Conservation (phyloP, 2,888 invertebrate genomes). For the Anorthoa munda region DNA sequence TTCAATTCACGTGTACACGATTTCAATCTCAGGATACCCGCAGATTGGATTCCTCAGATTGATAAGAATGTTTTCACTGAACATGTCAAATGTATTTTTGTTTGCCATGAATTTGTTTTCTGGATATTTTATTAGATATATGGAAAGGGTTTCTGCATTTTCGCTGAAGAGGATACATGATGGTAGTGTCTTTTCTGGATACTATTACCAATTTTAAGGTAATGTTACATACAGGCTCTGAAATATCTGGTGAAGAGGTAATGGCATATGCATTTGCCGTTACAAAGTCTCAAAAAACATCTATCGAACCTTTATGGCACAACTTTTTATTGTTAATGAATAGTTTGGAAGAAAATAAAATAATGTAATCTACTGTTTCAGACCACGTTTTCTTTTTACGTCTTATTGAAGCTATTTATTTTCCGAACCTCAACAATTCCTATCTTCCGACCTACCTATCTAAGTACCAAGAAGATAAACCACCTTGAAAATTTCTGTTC, state of each 20-base stretch:
- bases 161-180: not conserved
- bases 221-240: not conserved
- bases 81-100: too few relatives aligned
- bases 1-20: too few relatives aligned
- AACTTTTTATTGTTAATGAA: not conserved
- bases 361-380: too few relatives aligned
- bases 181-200: not conserved
- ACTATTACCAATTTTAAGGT: too few relatives aligned
- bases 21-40: too few relatives aligned
- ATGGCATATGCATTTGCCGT: not conserved
- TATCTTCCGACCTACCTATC: too few relatives aligned
- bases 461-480: not conserved
- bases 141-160: not conserved
- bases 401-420: not conserved
- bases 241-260: not conserved
- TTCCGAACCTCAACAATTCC: too few relatives aligned
- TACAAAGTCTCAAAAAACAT: not conserved
- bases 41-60: too few relatives aligned
- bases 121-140: slow-evolving; percentile 8
- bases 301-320: not conserved
- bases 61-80: too few relatives aligned
- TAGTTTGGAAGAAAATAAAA: too few relatives aligned
- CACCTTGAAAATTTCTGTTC: slow-evolving; percentile 26
- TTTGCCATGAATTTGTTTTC: too few relatives aligned
- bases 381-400: too few relatives aligned